These are phyloP conservation scores for Drosophila nikananu DNA, from an alignment of 1,140 invertebrate genomes.

Conservation along the genomic window DNA sequence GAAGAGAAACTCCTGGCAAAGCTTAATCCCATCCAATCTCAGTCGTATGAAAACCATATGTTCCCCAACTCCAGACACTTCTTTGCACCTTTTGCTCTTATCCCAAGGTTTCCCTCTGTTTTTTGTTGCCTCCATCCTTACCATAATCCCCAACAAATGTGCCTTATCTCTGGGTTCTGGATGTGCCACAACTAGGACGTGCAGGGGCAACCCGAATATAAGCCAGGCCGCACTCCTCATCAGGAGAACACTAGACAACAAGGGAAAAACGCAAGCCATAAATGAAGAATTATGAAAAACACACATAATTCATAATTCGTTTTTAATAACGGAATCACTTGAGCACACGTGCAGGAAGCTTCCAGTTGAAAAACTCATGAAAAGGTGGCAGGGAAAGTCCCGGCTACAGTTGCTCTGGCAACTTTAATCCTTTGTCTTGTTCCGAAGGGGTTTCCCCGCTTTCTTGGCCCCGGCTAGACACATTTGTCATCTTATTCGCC, in stretches of 20 bases:
- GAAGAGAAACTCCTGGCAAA: constrained; percentile 20
- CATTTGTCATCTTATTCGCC: constrained; percentile 71
- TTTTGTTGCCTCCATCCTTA: constrained; percentile 14
- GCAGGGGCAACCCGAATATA: constrained; percentile 34
- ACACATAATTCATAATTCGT: constrained; percentile 81
- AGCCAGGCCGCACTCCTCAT: constrained; percentile 33
- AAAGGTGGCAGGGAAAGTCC: constrained; percentile 4
- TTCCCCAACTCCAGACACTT: constrained; percentile 9
- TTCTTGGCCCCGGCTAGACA: constrained; percentile 59
- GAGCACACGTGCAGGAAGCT: constrained; percentile 42
- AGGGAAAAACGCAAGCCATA: constrained; percentile 11
- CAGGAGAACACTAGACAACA: constrained; percentile 47
- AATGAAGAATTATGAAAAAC: constrained; percentile 67
- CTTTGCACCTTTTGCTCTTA: constrained; percentile 42
- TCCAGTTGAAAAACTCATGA: constrained; percentile 17
- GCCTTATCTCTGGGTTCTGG: constrained; percentile 68
- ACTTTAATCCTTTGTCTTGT: constrained; percentile 54
- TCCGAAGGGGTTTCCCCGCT: constrained; percentile 14
- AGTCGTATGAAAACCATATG: constrained; percentile 36
- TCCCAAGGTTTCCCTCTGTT: constrained; percentile 34
- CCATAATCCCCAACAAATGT: constrained; percentile 68
- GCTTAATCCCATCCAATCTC: constrained; percentile 38
- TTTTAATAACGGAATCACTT: constrained; percentile 68
- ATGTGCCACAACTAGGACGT: constrained; percentile 47
- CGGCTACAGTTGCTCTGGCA: constrained; percentile 30